These are phyloP conservation scores for Berghia stephanieae DNA, from an alignment of 1,140 invertebrate genomes.

Conservation along the genomic window DNA sequence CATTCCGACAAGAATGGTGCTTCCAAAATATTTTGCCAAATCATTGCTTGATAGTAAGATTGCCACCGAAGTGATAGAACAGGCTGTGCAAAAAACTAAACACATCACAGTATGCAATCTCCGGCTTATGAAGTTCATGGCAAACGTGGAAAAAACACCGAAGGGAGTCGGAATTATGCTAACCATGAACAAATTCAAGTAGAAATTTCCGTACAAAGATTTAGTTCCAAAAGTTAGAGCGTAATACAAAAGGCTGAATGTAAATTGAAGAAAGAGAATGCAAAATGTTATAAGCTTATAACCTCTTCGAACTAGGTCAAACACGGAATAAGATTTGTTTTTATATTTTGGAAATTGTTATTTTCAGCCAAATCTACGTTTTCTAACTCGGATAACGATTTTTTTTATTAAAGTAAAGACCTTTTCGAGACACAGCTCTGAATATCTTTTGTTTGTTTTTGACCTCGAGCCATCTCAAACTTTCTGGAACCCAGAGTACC, in stretches of 20 bases:
- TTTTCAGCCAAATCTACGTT: background rate
- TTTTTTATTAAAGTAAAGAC: slow-evolving; percentile 37
- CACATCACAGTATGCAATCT: too few species aligned
- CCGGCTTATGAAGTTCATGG: too few species aligned
- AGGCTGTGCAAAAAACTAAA: too few species aligned
- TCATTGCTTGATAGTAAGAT: too few species aligned
- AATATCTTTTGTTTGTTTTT: slow-evolving; percentile 41
- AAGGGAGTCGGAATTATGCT: slow-evolving; percentile 11
- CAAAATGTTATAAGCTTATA: background rate
- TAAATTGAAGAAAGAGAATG: background rate
- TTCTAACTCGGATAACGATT: background rate
- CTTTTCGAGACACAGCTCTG: slow-evolving; percentile 31
- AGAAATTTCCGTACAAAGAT: slow-evolving; percentile 33
- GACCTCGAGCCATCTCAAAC: slow-evolving; percentile 40
- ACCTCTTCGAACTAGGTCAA: background rate
- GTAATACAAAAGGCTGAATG: slow-evolving; percentile 23
- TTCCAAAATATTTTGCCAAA: too few species aligned
- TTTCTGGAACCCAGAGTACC: slow-evolving; percentile 38
- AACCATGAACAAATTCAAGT: slow-evolving; percentile 34
- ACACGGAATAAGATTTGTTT: background rate
- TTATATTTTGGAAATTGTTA: background rate
- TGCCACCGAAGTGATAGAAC: too few species aligned
- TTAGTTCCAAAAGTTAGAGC: slow-evolving; percentile 31
- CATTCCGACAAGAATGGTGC: too few species aligned
- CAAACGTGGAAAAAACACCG: background rate